Base-by-base conservation (phyloP, 2,888 invertebrate genomes). In the Eupithecia abbreviata region DNA sequence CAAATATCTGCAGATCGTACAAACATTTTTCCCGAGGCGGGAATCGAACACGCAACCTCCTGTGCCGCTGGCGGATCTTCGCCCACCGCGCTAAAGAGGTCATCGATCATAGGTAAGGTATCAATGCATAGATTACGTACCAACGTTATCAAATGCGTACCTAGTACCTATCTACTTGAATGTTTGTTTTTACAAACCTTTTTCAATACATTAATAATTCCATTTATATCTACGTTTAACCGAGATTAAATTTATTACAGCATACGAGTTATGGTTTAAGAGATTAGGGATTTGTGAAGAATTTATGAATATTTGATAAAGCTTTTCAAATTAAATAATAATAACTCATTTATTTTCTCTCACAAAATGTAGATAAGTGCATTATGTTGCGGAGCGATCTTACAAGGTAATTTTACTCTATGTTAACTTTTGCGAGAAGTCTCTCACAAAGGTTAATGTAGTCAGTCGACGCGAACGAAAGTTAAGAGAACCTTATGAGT, bases 281-380 rank as follows among this genome's bases (percentile, higher is more conserved):
- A 71, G 71, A 45, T 62, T 65, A 68, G 42, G 43, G 45, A 7
- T 43, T 68, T 68, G 42, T 68, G 67, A 68, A 41, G 41, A 3
- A 68, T 68, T 68, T 18, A 68, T 68, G n/a, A 68, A 68, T n/a
- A 43, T 68, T n/a, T 68, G 42, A n/a, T n/a, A 68, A 43, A 42
- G 43, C 43, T 41, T 42, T 42, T 15, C 15, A 15, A 68, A 10
- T 18, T 68, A n/a, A n/a, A 68, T 43, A 68, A 68, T 45, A 68
- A 66, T 18, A 58, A 7, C 55, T 58, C 41, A 66, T 42, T 42
- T 66, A 42, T 7, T 66, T 62, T 62, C 10, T 30, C 30, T 18
- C 30, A 9, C 18, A 58, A 58, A 18, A 18, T 58, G 7, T 18
- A 58, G 18, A 58, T 58, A 58, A 58, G 18, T 55, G n/a, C 55